Evolutionary conservation across 2,797 vertebrate species (phyloP).

Genomic region (Amblyraja radiata): DNA sequence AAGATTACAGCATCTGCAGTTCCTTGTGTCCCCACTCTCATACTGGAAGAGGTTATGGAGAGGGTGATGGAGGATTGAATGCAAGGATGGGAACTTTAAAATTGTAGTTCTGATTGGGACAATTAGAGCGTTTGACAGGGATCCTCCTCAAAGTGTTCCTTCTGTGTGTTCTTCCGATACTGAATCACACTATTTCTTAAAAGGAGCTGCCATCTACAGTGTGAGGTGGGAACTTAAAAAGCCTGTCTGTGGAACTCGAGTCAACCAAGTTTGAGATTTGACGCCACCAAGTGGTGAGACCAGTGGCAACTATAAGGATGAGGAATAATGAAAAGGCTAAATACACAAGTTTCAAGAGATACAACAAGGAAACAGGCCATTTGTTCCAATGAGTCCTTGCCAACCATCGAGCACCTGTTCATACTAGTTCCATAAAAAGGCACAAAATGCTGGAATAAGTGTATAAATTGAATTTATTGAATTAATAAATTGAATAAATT

Average conservation of each 20-base stretch:
- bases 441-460: no score
- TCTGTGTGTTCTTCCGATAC: neutral
- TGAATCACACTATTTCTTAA: neutral
- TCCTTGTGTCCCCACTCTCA: no score
- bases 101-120: neutral
- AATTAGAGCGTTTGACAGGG: neutral
- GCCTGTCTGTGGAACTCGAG: neutral
- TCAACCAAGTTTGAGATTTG: neutral
- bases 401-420: no score
- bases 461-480: no score
- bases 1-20: no score
- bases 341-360: neutral
- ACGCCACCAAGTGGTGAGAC: conserved; percentile 5
- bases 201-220: neutral
- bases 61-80: neutral
- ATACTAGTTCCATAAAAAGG: no score
- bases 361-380: no score
- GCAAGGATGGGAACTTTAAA: neutral
- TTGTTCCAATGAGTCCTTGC: no score
- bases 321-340: neutral
- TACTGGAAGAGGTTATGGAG: neutral
- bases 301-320: neutral
- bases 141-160: neutral
- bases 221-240: no score
- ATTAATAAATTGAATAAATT: no score